A percentile compares a stretch with the other conserved stretches of the same genome.
These are phyloP conservation scores for Oegoconia quadripuncta DNA, from an alignment of 2,888 invertebrate genomes.

Conservation along the genomic window DNA sequence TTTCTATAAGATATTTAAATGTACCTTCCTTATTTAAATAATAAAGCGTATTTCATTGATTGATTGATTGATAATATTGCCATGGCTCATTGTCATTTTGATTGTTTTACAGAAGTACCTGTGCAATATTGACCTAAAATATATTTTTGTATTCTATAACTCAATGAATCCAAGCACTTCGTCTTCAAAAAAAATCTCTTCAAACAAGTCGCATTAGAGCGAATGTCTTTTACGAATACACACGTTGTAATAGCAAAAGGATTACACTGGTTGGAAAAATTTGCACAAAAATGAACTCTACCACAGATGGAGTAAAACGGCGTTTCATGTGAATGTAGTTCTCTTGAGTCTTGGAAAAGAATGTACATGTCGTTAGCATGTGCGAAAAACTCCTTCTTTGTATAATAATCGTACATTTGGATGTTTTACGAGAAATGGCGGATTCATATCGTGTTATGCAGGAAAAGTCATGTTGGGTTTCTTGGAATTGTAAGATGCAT, in stretches of 20 bases:
- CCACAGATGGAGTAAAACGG: neutral
- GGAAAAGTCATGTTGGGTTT: too few relatives aligned
- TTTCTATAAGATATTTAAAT: too few relatives aligned
- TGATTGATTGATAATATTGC: too few relatives aligned
- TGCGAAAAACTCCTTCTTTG: conserved; percentile 14
- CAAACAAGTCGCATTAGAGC: conserved; percentile 41
- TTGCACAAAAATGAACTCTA: conserved; percentile 16
- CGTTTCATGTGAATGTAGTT: neutral
- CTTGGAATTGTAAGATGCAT: too few relatives aligned
- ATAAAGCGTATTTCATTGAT: too few relatives aligned
- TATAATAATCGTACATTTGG: neutral
- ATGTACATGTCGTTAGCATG: conserved; percentile 17
- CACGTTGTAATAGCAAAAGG: conserved; percentile 38
- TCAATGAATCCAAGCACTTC: conserved; percentile 24
- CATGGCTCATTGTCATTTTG: too few relatives aligned
- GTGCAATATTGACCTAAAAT: too few relatives aligned
- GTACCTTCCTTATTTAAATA: too few relatives aligned
- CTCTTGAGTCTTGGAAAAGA: neutral
- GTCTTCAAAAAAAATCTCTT: conserved; percentile 34
- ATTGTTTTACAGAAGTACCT: too few relatives aligned
- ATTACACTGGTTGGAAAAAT: conserved; percentile 24
- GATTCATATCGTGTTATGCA: too few relatives aligned
- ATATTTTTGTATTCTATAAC: too few relatives aligned
- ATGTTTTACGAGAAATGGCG: conserved; percentile 1
- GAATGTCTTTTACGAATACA: conserved; percentile 34